Conservation (phyloP, 2,888 invertebrate genomes). For the Laothoe populi region DNA sequence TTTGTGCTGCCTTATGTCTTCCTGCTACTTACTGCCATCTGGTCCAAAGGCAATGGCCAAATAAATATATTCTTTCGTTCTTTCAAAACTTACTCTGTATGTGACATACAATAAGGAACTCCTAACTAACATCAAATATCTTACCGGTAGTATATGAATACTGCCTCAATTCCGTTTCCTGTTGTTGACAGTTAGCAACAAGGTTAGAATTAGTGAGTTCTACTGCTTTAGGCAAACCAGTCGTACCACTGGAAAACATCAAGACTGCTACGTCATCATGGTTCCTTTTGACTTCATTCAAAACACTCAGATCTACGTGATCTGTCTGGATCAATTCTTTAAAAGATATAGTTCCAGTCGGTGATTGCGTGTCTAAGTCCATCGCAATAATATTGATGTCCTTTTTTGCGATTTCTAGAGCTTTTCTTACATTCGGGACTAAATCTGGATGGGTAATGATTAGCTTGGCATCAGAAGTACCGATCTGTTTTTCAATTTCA, state of each 20-base stretch:
- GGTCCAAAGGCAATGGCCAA: too few relatives aligned
- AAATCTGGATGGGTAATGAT: constrained; percentile 83
- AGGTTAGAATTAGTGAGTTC: constrained; percentile 86
- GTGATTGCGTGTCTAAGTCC: constrained; percentile 53
- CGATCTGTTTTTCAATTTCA: constrained; percentile 87
- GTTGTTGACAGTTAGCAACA: constrained; percentile 75
- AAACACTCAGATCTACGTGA: constrained; percentile 72
- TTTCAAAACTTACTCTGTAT: too few relatives aligned
- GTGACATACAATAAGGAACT: too few relatives aligned
- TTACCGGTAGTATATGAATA: constrained; percentile 61
- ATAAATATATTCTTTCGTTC: too few relatives aligned
- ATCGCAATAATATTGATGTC: constrained; percentile 80
- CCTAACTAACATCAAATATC: background rate
- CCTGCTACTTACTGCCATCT: too few relatives aligned
- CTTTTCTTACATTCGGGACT: constrained; percentile 72
- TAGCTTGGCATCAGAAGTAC: constrained; percentile 83
- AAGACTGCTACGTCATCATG: constrained; percentile 86
- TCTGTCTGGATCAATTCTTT: constrained; percentile 81
- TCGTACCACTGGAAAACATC: constrained; percentile 94
- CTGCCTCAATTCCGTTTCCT: constrained; percentile 54
- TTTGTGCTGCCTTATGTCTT: too few relatives aligned
- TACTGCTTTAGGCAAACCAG: constrained; percentile 92
- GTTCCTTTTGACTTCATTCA: constrained; percentile 66
- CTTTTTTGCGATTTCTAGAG: constrained; percentile 70
- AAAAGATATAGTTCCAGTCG: constrained; percentile 85